Evolutionary conservation across 1,140 invertebrate species (phyloP).

Genomic region (Drosophila nigrodunni): DNA sequence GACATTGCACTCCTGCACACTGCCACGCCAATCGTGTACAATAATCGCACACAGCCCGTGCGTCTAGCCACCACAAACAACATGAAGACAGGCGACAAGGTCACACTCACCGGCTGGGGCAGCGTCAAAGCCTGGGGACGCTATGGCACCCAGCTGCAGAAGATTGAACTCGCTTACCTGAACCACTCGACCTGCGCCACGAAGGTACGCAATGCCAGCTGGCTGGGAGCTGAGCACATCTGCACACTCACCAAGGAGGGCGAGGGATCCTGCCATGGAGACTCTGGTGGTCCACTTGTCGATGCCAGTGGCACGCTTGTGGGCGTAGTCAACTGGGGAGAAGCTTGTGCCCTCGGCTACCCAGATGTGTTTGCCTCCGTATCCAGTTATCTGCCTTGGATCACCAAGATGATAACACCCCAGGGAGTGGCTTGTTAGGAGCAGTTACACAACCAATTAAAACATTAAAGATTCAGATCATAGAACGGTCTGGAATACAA

Average conservation of each 20-base stretch:
- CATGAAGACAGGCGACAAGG: constrained; percentile 59
- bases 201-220: constrained; percentile 51
- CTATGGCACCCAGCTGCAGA: constrained; percentile 69
- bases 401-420: constrained; percentile 43
- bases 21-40: constrained; percentile 78
- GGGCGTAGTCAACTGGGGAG: constrained; percentile 86
- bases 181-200: constrained; percentile 50
- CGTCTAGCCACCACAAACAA: constrained; percentile 50
- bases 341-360: constrained; percentile 85
- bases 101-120: constrained; percentile 86
- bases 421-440: constrained; percentile 50
- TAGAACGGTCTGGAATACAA: constrained; percentile 4
- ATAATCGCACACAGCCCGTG: constrained; percentile 84
- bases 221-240: constrained; percentile 84
- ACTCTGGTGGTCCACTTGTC: constrained; percentile 85
- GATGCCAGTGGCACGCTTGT: constrained; percentile 70
- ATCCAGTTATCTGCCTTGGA: constrained; percentile 83
- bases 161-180: constrained; percentile 65
- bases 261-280: constrained; percentile 87
- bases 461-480: constrained; percentile 9
- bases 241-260: constrained; percentile 87
- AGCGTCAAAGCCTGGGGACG: constrained; percentile 75
- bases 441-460: background rate
- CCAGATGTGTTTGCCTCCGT: constrained; percentile 86
- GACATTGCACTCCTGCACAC: constrained; percentile 86